Evolutionary conservation across 2,888 invertebrate genomes (phyloP).

Genomic region (Aethes cnicana): DNA sequence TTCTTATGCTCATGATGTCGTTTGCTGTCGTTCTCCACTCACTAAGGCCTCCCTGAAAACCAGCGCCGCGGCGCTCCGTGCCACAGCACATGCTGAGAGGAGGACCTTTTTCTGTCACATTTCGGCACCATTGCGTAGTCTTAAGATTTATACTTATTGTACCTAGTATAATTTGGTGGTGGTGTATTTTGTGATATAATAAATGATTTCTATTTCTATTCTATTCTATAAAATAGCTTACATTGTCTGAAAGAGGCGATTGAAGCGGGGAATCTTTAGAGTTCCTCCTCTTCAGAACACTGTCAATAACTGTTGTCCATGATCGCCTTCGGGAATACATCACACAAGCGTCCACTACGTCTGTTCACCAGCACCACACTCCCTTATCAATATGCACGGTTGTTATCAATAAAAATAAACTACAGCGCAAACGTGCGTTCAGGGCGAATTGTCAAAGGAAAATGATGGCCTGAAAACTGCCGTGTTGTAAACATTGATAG

Average conservation of each 20-base stretch:
- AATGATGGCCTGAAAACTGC: conserved; percentile 65
- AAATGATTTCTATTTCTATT: too few relatives aligned
- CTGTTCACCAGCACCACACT: conserved; percentile 18
- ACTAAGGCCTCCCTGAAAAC: too few relatives aligned
- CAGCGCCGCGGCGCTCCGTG: too few relatives aligned
- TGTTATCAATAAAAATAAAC: conserved; percentile 26
- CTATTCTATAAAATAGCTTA: conserved; percentile 31
- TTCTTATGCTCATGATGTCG: too few relatives aligned
- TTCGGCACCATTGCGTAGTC: too few relatives aligned
- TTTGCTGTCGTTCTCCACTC: too few relatives aligned
- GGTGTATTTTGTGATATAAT: too few relatives aligned
- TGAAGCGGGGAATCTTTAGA: conserved; percentile 48
- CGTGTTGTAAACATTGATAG: conserved; percentile 55
- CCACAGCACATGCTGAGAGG: too few relatives aligned
- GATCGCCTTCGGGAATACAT: conserved; percentile 54
- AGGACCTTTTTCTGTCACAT: too few relatives aligned
- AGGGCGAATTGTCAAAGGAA: conserved; percentile 66
- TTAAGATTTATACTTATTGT: too few relatives aligned
- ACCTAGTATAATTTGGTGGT: too few relatives aligned
- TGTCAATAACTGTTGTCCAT: conserved; percentile 54
- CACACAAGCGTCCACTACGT: conserved; percentile 21
- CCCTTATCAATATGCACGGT: conserved; percentile 20
- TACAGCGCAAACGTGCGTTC: conserved; percentile 57
- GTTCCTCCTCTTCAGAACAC: conserved; percentile 51
- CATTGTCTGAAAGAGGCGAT: conserved; percentile 52